Conservation (phyloP, 2,797 vertebrate genomes). For the Ibycter americanus region DNA sequence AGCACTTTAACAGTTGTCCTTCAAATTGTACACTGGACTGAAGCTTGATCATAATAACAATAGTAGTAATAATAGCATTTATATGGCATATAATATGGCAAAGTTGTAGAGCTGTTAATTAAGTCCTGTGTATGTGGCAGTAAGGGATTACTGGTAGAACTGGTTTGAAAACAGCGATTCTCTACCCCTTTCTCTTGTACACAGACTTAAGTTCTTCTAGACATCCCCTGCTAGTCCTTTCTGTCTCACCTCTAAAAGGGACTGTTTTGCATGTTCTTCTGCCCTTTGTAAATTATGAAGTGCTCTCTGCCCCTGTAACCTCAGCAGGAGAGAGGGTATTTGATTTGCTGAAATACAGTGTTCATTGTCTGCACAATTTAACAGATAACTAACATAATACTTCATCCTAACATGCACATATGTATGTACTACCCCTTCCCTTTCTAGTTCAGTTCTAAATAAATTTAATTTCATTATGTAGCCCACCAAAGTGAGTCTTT, state of each 20-base stretch:
- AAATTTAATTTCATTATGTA: not conserved
- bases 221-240: not conserved
- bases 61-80: not conserved
- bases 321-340: not conserved
- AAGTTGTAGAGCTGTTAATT: not conserved
- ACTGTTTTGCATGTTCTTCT: not conserved
- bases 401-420: fast-evolving
- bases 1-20: not conserved
- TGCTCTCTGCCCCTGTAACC: not conserved
- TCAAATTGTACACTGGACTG: not conserved
- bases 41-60: not conserved
- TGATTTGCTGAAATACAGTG: not conserved
- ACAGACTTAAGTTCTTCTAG: not conserved
- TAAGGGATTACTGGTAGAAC: constrained; percentile 14
- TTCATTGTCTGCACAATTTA: not conserved
- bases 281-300: not conserved
- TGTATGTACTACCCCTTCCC: not conserved
- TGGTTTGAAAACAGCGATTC: constrained; percentile 30
- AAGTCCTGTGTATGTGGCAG: not conserved
- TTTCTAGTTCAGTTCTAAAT: not conserved
- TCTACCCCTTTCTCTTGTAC: not conserved
- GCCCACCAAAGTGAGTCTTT: not conserved
- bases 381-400: not conserved
- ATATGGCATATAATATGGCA: not conserved
- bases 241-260: not conserved